Base-by-base conservation (phyloP, 1,140 invertebrate genomes). In the Euborellia annulipes region DNA sequence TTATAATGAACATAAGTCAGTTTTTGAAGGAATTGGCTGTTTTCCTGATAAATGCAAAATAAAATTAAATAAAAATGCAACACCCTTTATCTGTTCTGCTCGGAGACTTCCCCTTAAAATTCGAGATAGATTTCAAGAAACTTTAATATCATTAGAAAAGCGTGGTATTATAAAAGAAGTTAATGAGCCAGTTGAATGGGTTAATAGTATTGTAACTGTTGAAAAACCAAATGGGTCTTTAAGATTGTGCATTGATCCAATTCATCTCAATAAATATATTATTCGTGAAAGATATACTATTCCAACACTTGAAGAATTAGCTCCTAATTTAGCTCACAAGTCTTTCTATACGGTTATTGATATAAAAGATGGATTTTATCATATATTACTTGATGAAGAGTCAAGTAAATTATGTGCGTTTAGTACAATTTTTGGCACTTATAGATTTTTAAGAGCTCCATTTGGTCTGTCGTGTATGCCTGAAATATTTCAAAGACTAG, bases 301-400 rank as follows among this genome's bases (percentile, higher is more conserved):
- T 4, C 45, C 45, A 19, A 44, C 3, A 11, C n/a, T 44, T 16
- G 45, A 46, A 44, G 39, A 46, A n/a, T 6, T 46, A 42, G 56
- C 56, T 16, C 37, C 46, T 14, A 55, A 59, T 45, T 48, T 70
- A 21, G 38, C 45, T 21, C 58, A 57, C 14, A 54, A 60, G 41
- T 61, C 55, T 53, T 48, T 59, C 36, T 71, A 69, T 52, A 60
- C 58, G 4, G 62, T 59, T 30, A 46, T 71, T n/a, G 67, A 72
- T 59, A 58, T 60, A 6, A 61, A 62, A 40, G 46, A 57, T 52
- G 60, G 62, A 6, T 71, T 67, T 52, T 64, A 59, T 57, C 59
- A 67, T 46, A 52, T 71, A 0, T 52, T 52, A 14, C 48, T 69
- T 4, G 54, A 53, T 34, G 44, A 61, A 9, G 50, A 62, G 38